These are phyloP conservation scores for Himantopus leucocephalus DNA, from an alignment of 2,113 vertebrate genomes.

Conservation along the genomic window DNA sequence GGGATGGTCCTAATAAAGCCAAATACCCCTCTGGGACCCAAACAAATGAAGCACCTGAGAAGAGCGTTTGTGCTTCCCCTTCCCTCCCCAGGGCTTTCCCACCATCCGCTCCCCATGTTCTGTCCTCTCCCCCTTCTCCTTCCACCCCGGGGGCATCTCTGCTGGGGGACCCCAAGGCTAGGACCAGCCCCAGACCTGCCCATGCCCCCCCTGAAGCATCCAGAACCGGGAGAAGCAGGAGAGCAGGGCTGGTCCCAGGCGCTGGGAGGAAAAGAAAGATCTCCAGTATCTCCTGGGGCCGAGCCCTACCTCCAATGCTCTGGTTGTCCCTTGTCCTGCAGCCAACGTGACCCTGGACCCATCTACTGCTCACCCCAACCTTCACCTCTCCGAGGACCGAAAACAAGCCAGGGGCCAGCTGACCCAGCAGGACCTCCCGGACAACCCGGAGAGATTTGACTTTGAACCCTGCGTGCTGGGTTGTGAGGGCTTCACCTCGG, in stretches of 20 bases:
- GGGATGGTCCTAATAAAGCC: neutral
- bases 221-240: neutral
- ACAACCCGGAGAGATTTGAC: constrained; percentile 70
- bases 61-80: neutral
- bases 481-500: constrained; percentile 66
- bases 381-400: constrained; percentile 69
- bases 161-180: neutral
- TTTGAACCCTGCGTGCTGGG: constrained; percentile 73
- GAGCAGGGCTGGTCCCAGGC: neutral
- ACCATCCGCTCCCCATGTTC: no score
- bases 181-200: neutral
- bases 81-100: neutral
- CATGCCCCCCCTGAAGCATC: neutral
- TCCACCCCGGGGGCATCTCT: neutral
- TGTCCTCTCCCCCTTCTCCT: neutral
- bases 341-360: constrained; percentile 64
- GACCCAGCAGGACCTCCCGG: neutral
- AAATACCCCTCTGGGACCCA: neutral
- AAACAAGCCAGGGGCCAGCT: constrained; percentile 64
- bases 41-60: neutral
- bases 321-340: neutral
- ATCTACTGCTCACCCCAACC: constrained; percentile 71
- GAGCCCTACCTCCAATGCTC: neutral
- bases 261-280: neutral
- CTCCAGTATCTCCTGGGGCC: neutral